phyloP scores from a whole-genome alignment of 2,113 vertebrate genomes.

The Lasiurus cinereus region DNA sequence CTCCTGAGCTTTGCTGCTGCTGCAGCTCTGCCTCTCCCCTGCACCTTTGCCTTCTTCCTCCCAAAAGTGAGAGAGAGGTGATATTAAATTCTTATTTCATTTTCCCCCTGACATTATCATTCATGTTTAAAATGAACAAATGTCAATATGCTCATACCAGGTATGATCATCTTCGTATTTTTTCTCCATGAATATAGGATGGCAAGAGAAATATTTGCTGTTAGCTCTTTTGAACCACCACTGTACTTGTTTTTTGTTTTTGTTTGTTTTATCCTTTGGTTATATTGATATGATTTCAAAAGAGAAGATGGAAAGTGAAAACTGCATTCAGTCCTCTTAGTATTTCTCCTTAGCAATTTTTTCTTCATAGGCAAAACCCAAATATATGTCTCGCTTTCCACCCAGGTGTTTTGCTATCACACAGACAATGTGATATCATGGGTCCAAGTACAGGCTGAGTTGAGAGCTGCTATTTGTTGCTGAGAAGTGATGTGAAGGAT shows the following conservation, averaged over 20 bases:
- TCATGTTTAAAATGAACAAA: background rate
- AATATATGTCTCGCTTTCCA: background rate
- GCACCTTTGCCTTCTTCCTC: background rate
- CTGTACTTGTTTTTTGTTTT: no score
- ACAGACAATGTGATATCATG: background rate
- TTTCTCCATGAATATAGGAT: background rate
- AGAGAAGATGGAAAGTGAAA: background rate
- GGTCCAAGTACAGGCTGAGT: rapidly evolving
- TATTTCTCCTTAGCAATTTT: background rate
- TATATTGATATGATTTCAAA: background rate
- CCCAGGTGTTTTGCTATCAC: background rate
- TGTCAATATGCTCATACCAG: background rate
- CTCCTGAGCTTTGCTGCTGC: background rate
- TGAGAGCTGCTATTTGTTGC: background rate
- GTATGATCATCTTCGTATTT: background rate
- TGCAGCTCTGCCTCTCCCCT: background rate
- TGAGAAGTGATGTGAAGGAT: background rate
- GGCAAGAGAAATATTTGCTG: background rate
- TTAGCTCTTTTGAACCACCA: background rate
- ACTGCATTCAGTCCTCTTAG: background rate
- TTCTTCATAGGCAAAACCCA: background rate
- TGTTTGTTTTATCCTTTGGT: background rate
- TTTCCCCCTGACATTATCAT: background rate
- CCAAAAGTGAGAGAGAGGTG: background rate
- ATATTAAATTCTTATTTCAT: background rate